Evolutionary conservation across 2,113 vertebrate species (phyloP).

Genomic region (Hepsetus odoe): DNA sequence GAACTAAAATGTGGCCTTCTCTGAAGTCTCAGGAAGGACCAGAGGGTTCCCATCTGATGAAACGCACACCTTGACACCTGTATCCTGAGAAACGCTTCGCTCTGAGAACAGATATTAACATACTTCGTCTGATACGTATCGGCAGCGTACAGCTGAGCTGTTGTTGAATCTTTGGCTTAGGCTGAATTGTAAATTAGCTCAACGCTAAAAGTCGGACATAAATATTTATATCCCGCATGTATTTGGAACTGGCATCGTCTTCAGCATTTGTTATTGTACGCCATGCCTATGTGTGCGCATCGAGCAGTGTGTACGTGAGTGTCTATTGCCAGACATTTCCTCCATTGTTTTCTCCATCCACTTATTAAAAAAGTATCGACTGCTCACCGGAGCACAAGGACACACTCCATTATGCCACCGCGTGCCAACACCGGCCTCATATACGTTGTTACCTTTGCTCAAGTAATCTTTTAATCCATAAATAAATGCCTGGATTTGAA

Average conservation of each 20-base stretch:
- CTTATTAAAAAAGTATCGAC: constrained; percentile 27
- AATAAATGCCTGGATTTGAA: constrained; percentile 63
- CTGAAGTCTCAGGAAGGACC: too few species aligned
- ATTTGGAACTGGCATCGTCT: not conserved
- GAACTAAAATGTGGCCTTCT: too few species aligned
- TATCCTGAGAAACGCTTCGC: too few species aligned
- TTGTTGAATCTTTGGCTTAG: not conserved
- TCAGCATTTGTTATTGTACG: too few species aligned
- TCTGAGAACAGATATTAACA: too few species aligned
- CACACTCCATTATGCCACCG: constrained; percentile 40
- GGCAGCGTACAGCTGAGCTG: too few species aligned
- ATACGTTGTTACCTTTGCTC: constrained; percentile 56
- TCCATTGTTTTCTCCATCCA: not conserved
- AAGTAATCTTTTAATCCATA: constrained; percentile 64
- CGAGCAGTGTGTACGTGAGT: not conserved
- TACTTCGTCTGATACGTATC: too few species aligned
- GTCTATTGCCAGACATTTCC: not conserved
- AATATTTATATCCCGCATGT: not conserved
- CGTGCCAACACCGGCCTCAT: constrained; percentile 49
- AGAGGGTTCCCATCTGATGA: too few species aligned
- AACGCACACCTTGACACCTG: too few species aligned
- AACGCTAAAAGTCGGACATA: not conserved
- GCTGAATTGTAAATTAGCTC: not conserved
- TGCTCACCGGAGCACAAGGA: constrained; percentile 39
- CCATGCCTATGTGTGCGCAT: too few species aligned